Base-by-base conservation (phyloP, 92 coral and sea anemone species). In the Siderastrea siderea region DNA sequence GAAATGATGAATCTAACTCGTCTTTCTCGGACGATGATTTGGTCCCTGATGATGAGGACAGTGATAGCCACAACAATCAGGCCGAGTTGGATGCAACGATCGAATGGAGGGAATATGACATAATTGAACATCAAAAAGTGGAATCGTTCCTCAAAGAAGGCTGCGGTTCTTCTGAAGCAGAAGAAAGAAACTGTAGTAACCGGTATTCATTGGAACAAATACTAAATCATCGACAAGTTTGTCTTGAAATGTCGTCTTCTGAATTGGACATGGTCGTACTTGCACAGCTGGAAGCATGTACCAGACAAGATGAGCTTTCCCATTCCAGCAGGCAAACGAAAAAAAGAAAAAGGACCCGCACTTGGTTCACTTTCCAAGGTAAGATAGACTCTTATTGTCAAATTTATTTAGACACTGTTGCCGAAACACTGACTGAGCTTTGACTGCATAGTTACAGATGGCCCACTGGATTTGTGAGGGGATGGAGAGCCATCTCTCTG, bases 361-460 rank as follows among this genome's bases (percentile, higher is more conserved):
- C 63, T 54, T 67, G 38, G 15, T 68, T 81, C n/a, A 84, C 77
- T 72, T 84, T 84, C 38, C 26, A 84, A 84, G 88, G 88, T 84
- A 76, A 45, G 26, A 19, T 7, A 43, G 46, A 66, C 71, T 66
- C 7, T 12, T 14, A 19, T 47, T 16, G 3, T 6, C n/a, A 6
- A 38, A 58, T 49, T 62, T 47, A 26, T 51, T 47, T 46, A 26
- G 38, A 26, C 38, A 26, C 38, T 26, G 38, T 26, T 26, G 38
- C 38, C 38, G 38, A 26, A 26, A 26, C 38, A 26, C 38, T 26
- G 38, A 26, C 38, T 26, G 38, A 26, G 38, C 38, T 26, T 26
- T 26, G 38, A 26, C 38, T 26, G 38, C 38, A 26, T 26, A 26
- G 38, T 26, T 26, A 26, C 38, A 26, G 38, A 26, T 26, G 38